Evolutionary conservation across 1,140 invertebrate species (phyloP), one percentile per base, ranked within the genome.

Genomic region (Drosophila ogumai): DNA sequence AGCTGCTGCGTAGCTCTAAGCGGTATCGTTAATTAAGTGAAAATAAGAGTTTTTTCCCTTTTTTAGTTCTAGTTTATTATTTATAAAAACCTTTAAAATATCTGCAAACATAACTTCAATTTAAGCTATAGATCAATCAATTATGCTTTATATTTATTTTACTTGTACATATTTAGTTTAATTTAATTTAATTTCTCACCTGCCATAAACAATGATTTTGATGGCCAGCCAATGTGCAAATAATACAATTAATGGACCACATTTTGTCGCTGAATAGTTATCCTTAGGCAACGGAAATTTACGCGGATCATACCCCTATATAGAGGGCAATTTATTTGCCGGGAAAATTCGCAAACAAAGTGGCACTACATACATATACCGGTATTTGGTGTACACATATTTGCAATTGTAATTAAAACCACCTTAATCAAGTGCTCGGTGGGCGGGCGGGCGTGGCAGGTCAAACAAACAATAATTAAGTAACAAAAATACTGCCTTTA

Each of bases 381-480:
- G 34, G n/a, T 65, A 34, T 68, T 50, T 50, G 60, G 15, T 25
- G 19, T 25, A 13, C 41, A 38, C 34, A 52, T 81, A 59, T 81
- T 71, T 81, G 66, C 52, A 76, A 76, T 81, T 81, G 78, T 81
- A 81, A 81, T 81, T 81, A 81, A 81, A 72, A 44, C 73, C 66
- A 58, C 61, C 60, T 81, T 81, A 81, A 81, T 81, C 79, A 81
- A 81, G 71, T 81, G 77, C 25, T 44, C 6, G 5, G 9, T n/a
- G 31, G 34, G 50, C 36, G 46, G n/a, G 17, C n/a, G 15, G 38
- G 32, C 44, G 46, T 61, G 79, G 19, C 63, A 47, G 73, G 54
- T 52, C 55, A 73, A 78, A 78, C 73, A 81, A 72, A 82, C 57
- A 78, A 82, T 82, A 82, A 82, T 82, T 82, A 82, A 82, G 79